Evolutionary conservation across 2,797 vertebrate species (phyloP).

Genomic region (Otolemur crassicaudatus): DNA sequence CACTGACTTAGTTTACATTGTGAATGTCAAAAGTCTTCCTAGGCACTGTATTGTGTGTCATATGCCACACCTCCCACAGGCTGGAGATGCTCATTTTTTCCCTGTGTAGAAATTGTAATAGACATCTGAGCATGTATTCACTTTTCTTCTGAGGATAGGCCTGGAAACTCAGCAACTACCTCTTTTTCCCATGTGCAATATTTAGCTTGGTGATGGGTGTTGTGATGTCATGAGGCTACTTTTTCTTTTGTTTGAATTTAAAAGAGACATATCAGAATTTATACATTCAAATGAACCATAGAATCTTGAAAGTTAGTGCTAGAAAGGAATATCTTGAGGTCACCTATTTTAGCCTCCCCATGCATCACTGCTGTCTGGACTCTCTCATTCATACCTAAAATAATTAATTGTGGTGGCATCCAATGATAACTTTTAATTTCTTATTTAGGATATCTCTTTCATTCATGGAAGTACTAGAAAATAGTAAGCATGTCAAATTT

Average conservation of each 20-base stretch:
- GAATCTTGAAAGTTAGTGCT: neutral
- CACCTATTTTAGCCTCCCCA: neutral
- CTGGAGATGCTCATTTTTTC: neutral
- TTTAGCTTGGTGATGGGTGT: neutral
- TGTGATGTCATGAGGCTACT: neutral
- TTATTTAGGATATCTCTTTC: neutral
- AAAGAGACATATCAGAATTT: neutral
- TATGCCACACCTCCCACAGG: neutral
- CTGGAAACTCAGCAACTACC: neutral
- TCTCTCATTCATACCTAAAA: neutral
- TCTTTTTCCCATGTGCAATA: neutral
- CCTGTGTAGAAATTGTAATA: neutral
- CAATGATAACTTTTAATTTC: constrained; percentile 7
- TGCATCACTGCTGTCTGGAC: neutral
- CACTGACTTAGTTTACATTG: neutral
- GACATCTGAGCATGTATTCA: neutral
- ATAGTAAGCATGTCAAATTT: neutral
- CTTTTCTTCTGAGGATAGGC: neutral
- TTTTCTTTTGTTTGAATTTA: constrained; percentile 15
- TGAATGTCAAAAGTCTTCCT: neutral
- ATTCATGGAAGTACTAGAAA: constrained; percentile 8
- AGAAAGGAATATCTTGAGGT: neutral
- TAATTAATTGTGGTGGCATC: neutral
- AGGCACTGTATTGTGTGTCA: neutral
- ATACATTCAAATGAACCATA: neutral